Percentiles rank a stretch among this genome's conserved stretches.
These are phyloP conservation scores for Ctenomys sociabilis DNA, from an alignment of 2,113 vertebrate genomes.

Conservation along the genomic window DNA sequence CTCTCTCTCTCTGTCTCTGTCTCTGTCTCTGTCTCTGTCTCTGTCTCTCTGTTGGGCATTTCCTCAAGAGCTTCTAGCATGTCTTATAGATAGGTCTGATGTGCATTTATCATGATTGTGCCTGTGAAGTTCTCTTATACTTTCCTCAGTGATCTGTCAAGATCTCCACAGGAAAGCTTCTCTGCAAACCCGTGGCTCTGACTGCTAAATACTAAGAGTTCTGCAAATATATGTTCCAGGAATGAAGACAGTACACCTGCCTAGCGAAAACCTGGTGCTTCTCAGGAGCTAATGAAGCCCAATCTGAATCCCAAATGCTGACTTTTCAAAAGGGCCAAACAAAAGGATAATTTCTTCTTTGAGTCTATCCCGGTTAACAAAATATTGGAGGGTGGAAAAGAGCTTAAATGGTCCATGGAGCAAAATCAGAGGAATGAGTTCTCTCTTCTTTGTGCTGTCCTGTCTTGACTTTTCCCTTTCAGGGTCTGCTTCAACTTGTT, in stretches of 20 bases:
- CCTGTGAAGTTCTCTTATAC: not conserved
- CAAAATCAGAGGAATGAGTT: not conserved
- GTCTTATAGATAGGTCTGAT: not conserved
- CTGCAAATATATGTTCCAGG: not conserved
- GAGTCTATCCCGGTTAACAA: not conserved
- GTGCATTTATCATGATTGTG: not conserved
- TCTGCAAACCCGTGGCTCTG: not conserved
- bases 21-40: not conserved
- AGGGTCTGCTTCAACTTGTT: slow-evolving; percentile 5
- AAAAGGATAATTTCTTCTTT: not conserved
- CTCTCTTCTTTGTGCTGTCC: not conserved
- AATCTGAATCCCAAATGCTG: not conserved
- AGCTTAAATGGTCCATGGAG: not conserved
- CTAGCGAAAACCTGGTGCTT: not conserved
- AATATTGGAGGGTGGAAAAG: not conserved
- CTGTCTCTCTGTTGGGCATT: not conserved
- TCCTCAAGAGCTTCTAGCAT: not conserved
- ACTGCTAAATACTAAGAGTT: not conserved
- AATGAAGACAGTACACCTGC: not conserved
- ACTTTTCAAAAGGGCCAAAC: not conserved
- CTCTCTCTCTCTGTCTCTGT: not conserved
- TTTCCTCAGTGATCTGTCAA: not conserved
- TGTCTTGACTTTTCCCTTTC: not conserved
- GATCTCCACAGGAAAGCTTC: not conserved
- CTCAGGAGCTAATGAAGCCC: not conserved